Evolutionary conservation across 2,113 vertebrate genomes (phyloP).

Genomic region (Poeciliopsis turrubarensis): DNA sequence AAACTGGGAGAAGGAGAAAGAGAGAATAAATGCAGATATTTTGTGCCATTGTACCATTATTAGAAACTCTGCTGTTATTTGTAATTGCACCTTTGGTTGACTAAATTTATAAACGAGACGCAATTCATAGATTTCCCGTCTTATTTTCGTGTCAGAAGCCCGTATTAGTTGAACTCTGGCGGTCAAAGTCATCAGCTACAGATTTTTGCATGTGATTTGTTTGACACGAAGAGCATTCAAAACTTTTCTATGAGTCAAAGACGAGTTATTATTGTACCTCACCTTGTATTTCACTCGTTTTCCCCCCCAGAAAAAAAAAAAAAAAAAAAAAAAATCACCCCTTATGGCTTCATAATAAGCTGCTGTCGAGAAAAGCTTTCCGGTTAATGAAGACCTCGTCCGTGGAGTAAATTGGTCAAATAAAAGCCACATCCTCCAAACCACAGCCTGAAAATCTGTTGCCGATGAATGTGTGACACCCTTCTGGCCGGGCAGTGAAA

Average conservation of each 20-base stretch:
- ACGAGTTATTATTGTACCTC: no score
- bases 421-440: neutral
- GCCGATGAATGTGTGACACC: neutral
- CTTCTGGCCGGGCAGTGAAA: neutral
- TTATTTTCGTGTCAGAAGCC: no score
- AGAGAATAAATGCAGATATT: neutral
- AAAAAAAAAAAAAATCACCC: neutral
- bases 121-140: no score
- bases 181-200: neutral
- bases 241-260: no score
- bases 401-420: neutral
- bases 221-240: neutral
- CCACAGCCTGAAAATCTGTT: neutral
- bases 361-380: neutral
- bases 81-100: no score
- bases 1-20: neutral
- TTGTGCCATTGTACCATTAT: no score
- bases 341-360: no score
- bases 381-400: no score
- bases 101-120: no score
- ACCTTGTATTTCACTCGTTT: neutral
- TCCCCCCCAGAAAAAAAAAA: no score
- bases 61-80: no score
- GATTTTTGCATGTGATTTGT: neutral
- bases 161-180: no score